These are phyloP conservation scores for Muschampia plurimacula DNA, from an alignment of 2,888 invertebrate species.

Conservation along the genomic window DNA sequence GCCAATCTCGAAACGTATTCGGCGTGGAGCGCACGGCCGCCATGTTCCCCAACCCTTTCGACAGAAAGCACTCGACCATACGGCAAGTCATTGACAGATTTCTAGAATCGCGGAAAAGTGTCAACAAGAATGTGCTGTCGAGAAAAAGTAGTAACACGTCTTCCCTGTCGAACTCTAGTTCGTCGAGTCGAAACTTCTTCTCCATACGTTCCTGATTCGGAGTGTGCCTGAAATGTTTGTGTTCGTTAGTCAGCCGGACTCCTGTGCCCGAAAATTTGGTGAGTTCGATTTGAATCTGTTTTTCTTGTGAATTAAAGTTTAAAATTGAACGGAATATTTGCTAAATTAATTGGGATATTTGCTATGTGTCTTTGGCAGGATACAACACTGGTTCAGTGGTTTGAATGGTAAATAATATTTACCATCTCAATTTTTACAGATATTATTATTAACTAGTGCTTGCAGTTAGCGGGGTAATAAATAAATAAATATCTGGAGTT, in stretches of 20 bases:
- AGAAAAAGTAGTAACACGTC: constrained; percentile 64
- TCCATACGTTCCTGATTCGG: constrained; percentile 48
- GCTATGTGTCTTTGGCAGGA: no score
- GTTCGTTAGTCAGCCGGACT: constrained; percentile 28
- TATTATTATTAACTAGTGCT: no score
- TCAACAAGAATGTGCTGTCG: constrained; percentile 59
- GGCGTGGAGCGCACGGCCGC: constrained; percentile 58
- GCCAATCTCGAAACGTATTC: constrained; percentile 32
- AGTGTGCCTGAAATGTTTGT: constrained; percentile 37
- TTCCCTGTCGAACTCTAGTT: constrained; percentile 55
- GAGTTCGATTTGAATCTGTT: constrained; percentile 19
- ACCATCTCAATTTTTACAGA: no score
- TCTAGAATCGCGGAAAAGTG: constrained; percentile 69
- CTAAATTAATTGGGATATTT: no score
- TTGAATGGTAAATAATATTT: no score
- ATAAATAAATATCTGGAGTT: no score
- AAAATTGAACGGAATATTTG: no score
- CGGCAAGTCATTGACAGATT: constrained; percentile 88
- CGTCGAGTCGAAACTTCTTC: constrained; percentile 40
- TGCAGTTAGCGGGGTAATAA: no score
- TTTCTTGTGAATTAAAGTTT: not conserved
- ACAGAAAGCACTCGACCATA: constrained; percentile 89
- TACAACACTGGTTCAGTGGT: no score
- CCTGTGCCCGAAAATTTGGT: constrained; percentile 44
- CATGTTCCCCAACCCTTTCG: constrained; percentile 90